phyloP scores from a whole-genome alignment of 2,113 vertebrate genomes.

The Pavo muticus region DNA sequence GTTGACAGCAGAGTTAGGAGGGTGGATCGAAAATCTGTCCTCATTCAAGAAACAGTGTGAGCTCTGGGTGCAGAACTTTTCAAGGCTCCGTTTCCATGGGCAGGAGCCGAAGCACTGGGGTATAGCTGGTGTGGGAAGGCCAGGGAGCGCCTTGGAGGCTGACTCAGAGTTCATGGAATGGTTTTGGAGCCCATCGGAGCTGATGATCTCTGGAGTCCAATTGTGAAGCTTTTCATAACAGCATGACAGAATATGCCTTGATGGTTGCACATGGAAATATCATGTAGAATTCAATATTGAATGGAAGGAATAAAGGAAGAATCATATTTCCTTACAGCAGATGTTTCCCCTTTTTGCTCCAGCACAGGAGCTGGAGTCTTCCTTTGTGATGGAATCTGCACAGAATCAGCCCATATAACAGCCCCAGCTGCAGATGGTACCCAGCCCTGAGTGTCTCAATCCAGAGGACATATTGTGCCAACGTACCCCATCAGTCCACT shows the following conservation, averaged over 20 bases:
- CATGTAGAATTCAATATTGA: not conserved
- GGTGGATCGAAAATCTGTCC: constrained; percentile 10
- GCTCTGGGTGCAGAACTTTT: constrained; percentile 10
- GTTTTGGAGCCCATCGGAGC: not conserved
- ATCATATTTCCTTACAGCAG: not conserved
- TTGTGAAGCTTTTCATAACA: not conserved
- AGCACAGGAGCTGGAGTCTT: not conserved
- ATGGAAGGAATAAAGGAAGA: not conserved
- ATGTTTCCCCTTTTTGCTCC: not conserved
- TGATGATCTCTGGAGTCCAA: not conserved
- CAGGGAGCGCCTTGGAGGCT: not conserved
- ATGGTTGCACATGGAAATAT: not conserved
- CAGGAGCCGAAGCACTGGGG: not conserved
- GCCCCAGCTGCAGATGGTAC: not conserved
- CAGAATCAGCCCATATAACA: not conserved
- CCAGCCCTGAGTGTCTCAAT: fast-evolving
- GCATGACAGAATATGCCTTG: not conserved
- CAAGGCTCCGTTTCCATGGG: not conserved
- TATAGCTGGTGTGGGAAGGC: not conserved
- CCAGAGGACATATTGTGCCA: not conserved
- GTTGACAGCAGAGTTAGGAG: constrained; percentile 10
- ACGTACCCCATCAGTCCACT: not conserved
- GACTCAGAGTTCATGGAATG: not conserved
- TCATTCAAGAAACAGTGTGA: constrained; percentile 9
- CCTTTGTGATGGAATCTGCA: not conserved